Evolutionary conservation across 2,113 vertebrate species (phyloP).

Genomic region (Vanacampus margaritifer): DNA sequence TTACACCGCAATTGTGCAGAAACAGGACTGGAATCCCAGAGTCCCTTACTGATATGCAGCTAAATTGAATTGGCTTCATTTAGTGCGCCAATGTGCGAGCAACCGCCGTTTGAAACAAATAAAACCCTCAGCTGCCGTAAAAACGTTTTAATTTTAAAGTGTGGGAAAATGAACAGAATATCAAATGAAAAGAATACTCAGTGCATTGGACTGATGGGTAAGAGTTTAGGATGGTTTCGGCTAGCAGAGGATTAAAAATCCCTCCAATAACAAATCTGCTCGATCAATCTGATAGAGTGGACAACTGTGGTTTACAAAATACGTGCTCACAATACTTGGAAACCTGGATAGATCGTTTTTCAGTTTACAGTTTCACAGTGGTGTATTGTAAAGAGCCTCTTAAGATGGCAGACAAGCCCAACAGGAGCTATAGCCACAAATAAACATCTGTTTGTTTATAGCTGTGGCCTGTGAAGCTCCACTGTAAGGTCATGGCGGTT

Average conservation of each 20-base stretch:
- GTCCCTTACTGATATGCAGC: constrained; percentile 49
- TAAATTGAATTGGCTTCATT: constrained; percentile 36
- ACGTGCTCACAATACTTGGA: too few species aligned
- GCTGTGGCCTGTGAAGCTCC: constrained; percentile 31
- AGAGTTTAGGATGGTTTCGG: neutral
- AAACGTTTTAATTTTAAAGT: neutral
- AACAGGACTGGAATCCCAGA: constrained; percentile 35
- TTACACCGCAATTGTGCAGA: constrained; percentile 16
- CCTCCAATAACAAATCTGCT: too few species aligned
- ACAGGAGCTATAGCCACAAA: constrained; percentile 9
- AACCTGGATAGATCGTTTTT: too few species aligned
- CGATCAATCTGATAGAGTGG: too few species aligned
- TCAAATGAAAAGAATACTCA: neutral
- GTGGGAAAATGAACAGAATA: neutral
- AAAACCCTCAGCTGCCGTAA: neutral
- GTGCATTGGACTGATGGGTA: neutral
- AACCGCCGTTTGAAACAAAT: neutral
- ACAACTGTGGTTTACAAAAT: too few species aligned
- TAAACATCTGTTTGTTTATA: constrained; percentile 44
- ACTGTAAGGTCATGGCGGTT: constrained; percentile 52
- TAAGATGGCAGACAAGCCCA: neutral
- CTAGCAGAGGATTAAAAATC: too few species aligned
- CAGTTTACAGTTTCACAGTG: neutral
- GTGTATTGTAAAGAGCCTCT: neutral
- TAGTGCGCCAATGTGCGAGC: neutral